Evolutionary conservation across 2,113 vertebrate species (phyloP).

Genomic region (Protomyctophum bolini): DNA sequence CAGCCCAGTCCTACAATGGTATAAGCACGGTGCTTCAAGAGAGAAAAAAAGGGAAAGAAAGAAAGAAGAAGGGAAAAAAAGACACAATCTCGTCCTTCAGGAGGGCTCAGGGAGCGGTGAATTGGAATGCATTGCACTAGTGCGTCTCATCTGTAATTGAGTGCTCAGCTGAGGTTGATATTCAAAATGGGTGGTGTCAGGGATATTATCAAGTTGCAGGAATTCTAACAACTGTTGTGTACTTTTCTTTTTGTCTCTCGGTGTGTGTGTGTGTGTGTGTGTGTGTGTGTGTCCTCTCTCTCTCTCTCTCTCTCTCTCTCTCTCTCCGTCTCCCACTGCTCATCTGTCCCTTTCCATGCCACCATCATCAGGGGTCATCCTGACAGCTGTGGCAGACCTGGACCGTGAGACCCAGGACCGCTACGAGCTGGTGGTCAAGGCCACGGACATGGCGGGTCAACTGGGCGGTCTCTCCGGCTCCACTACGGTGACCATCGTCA

Average conservation of each 20-base stretch:
- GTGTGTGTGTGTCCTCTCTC: too few relatives aligned
- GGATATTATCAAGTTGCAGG: slow-evolving; percentile 11
- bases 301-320: slow-evolving; percentile 10
- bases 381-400: slow-evolving; percentile 93
- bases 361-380: slow-evolving; percentile 87
- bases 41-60: too few relatives aligned
- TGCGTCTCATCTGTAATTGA: slow-evolving; percentile 49
- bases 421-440: slow-evolving; percentile 96
- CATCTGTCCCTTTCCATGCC: slow-evolving; percentile 8
- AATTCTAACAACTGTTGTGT: slow-evolving; percentile 9
- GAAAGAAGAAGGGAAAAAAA: background rate
- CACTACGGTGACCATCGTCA: slow-evolving; percentile 96
- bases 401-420: slow-evolving; percentile 96
- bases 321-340: slow-evolving; percentile 22
- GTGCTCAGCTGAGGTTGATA: slow-evolving; percentile 43
- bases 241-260: too few relatives aligned
- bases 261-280: too few relatives aligned
- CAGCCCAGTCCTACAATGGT: slow-evolving; percentile 58
- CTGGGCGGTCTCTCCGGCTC: slow-evolving; percentile 93
- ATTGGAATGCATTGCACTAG: slow-evolving; percentile 44
- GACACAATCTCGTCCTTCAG: slow-evolving; percentile 55
- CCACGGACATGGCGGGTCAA: slow-evolving; percentile 96
- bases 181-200: slow-evolving; percentile 14
- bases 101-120: slow-evolving; percentile 27
- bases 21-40: slow-evolving; percentile 9